Conservation (phyloP, 2,888 invertebrate species). For the Druceiella hillmani region DNA sequence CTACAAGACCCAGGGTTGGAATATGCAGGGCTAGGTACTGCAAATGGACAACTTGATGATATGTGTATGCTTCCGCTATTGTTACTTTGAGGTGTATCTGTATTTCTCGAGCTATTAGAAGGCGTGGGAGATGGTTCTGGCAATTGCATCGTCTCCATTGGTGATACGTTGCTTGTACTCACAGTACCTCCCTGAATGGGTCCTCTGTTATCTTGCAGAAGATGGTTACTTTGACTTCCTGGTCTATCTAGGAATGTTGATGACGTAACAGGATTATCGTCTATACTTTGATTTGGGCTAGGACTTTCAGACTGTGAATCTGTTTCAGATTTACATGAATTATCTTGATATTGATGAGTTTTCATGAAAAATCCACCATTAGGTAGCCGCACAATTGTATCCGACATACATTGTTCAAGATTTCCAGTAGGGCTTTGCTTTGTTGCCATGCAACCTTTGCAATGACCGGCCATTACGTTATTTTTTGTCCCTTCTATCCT, state of each 20-base stretch:
- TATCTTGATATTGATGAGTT: constrained; percentile 32
- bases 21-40: constrained; percentile 47
- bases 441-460: constrained; percentile 48
- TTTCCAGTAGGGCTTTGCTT: constrained; percentile 37
- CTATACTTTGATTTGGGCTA: constrained; percentile 50
- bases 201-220: constrained; percentile 56
- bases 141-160: constrained; percentile 49
- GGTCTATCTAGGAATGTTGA: constrained; percentile 59
- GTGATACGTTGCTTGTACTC: constrained; percentile 76
- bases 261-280: constrained; percentile 62
- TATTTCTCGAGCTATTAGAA: constrained; percentile 48
- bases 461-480: constrained; percentile 37
- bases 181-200: constrained; percentile 83
- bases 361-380: constrained; percentile 45
- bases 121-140: constrained; percentile 58
- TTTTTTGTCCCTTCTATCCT: constrained; percentile 26
- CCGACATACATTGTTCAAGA: too few relatives aligned
- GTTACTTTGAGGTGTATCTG: constrained; percentile 43
- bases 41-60: constrained; percentile 37
- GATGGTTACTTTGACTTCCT: constrained; percentile 40
- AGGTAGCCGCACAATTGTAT: constrained; percentile 34
- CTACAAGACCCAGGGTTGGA: constrained; percentile 41
- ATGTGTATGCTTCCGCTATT: constrained; percentile 35
- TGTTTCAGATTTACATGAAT: constrained; percentile 36
- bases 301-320: constrained; percentile 49